Conservation (phyloP, 1,140 invertebrate species). For the Ctenoplectra terminalis region DNA sequence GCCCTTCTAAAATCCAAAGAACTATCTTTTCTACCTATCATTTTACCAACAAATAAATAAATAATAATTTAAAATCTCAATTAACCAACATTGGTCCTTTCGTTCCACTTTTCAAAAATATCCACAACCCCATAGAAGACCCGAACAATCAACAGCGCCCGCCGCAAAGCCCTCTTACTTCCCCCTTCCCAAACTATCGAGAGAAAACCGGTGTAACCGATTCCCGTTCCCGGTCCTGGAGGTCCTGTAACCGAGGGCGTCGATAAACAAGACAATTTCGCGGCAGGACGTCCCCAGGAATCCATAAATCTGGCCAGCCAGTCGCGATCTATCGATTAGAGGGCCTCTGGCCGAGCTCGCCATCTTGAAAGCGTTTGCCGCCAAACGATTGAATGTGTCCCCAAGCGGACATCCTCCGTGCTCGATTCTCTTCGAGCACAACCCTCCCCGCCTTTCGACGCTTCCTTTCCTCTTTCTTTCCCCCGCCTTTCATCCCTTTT, state of each 20-base stretch:
- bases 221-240: conserved; percentile 28
- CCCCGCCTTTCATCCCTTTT: background rate
- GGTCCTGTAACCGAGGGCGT: conserved; percentile 42
- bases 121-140: too few species aligned
- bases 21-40: too few species aligned
- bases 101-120: too few species aligned
- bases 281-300: conserved; percentile 62
- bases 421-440: conserved; percentile 47
- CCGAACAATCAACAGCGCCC: too few species aligned
- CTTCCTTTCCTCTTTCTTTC: background rate
- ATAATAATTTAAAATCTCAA: too few species aligned
- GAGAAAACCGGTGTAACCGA: conserved; percentile 6
- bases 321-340: conserved; percentile 59
- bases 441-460: background rate
- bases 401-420: conserved; percentile 63
- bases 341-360: conserved; percentile 57
- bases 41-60: too few species aligned
- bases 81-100: too few species aligned
- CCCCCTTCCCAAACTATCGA: background rate
- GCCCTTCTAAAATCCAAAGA: too few species aligned
- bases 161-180: background rate
- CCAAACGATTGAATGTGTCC: conserved; percentile 70
- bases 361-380: conserved; percentile 68
- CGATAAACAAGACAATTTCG: conserved; percentile 70
- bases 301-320: conserved; percentile 58